Evolutionary conservation across 1,140 invertebrate species (phyloP), one percentile per base, ranked within the genome.

Genomic region (Drosophila jambulina): DNA sequence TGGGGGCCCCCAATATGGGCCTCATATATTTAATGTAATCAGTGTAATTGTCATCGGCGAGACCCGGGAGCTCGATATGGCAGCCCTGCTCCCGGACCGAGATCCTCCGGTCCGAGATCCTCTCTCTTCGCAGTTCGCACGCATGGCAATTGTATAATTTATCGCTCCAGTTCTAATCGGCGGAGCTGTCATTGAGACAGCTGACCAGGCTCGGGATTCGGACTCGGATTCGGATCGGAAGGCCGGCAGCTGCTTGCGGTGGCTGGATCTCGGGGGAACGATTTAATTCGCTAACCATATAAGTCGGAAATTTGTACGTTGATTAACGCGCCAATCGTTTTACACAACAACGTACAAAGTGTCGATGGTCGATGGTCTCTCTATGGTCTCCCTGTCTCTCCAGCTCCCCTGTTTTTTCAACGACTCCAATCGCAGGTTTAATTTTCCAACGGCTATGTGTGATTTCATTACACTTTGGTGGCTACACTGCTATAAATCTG

Each of bases 301-400:
- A 88, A 88, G 85, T 88, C 79, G 85, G 78, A 88, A 88, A 88
- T 88, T 88, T 88, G 85, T 88, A 88, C 85, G 81, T 88, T 88
- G 85, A 88, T 88, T 88, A 88, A 88, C 85, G 85, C 85, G 85
- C 85, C 85, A 90, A 88, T 88, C 85, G 85, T 84, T 88, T 88
- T 90, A 88, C 85, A 88, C 85, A 88, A 79, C 85, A 83, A 68
- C 72, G 76, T 74, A 87, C 80, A 87, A 84, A 88, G 85, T 88
- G 80, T 87, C 77, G 84, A 88, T 87, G 75, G 82, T 80, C 59
- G 48, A 19, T 51, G 48, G 48, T 43, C 42, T 23, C 21, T 86
- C 75, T 82, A 82, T 86, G 74, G 81, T 80, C 60, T 49, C 51
- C 43, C 51, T 81, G 36, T 49, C 64, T 34, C 25, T 4, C 34